phyloP scores from a whole-genome alignment of 2,888 invertebrate genomes.

The Eulithis prunata region DNA sequence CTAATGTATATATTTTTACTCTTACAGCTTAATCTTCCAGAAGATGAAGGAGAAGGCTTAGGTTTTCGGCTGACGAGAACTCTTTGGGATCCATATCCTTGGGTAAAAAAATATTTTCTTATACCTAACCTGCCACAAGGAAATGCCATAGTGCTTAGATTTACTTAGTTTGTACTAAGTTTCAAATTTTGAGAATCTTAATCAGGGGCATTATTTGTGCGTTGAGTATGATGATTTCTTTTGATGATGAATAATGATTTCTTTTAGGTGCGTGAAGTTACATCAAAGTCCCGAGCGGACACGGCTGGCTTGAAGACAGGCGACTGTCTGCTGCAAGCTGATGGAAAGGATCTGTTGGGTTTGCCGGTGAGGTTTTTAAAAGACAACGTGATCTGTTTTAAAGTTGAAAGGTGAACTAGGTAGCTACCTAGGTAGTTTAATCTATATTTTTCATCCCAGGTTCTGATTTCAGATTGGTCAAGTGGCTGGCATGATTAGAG shows the following conservation, averaged over 20 bases:
- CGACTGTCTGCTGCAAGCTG: constrained; percentile 89
- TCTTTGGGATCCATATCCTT: constrained; percentile 93
- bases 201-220: background rate
- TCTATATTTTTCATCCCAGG: background rate
- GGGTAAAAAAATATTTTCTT: constrained; percentile 76
- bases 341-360: constrained; percentile 82
- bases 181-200: background rate
- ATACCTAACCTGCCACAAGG: too few species aligned
- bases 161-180: too few species aligned
- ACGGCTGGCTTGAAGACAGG: constrained; percentile 87
- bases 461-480: constrained; percentile 63
- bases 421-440: background rate
- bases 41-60: constrained; percentile 84
- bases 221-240: too few species aligned
- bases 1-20: background rate
- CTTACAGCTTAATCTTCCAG: constrained; percentile 82
- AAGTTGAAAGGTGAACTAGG: too few species aligned
- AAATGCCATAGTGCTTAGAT: too few species aligned
- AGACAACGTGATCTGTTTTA: background rate
- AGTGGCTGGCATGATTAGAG: constrained; percentile 72
- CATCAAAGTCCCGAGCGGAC: constrained; percentile 85
- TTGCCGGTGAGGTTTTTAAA: constrained; percentile 65
- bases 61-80: constrained; percentile 90
- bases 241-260: background rate
- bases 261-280: constrained; percentile 85